Percentiles rank a stretch among this genome's conserved stretches.
Conservation (phyloP, 2,113 vertebrate species). For the Porphyrio hochstetteri region DNA sequence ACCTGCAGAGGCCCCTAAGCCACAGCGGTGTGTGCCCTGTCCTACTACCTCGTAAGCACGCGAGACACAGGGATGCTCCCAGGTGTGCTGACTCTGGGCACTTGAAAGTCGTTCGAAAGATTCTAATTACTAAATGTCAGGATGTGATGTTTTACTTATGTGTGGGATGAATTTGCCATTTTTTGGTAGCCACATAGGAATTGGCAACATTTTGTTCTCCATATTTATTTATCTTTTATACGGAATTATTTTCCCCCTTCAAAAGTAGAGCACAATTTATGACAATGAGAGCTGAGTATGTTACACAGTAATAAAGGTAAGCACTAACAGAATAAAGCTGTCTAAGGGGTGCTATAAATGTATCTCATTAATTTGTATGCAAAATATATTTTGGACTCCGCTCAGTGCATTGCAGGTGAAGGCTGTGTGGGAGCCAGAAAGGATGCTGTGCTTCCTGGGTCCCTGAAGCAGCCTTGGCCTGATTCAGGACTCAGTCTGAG, state of each 20-base stretch:
- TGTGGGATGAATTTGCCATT: neutral
- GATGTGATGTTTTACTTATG: neutral
- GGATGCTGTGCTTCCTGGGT: neutral
- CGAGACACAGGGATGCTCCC: neutral
- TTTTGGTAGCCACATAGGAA: constrained; percentile 10
- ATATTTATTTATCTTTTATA: constrained; percentile 46
- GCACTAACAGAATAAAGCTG: constrained; percentile 67
- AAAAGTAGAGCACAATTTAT: constrained; percentile 63
- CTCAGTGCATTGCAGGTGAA: constrained; percentile 57
- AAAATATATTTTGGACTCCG: constrained; percentile 67
- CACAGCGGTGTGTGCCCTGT: neutral
- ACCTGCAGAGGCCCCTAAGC: neutral
- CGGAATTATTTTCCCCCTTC: constrained; percentile 41
- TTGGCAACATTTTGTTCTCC: neutral
- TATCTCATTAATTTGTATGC: constrained; percentile 70
- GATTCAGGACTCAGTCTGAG: neutral
- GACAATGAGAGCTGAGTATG: constrained; percentile 49
- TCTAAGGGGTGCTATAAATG: constrained; percentile 67
- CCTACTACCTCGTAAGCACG: accelerated
- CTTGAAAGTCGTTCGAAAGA: accelerated
- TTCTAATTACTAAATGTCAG: neutral
- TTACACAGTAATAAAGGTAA: constrained; percentile 69
- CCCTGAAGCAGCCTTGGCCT: constrained; percentile 18
- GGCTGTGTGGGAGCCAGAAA: constrained; percentile 30
- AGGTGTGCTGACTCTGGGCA: neutral